Conservation (phyloP, 2,888 invertebrate species). For the Carpatolechia fugitivella region DNA sequence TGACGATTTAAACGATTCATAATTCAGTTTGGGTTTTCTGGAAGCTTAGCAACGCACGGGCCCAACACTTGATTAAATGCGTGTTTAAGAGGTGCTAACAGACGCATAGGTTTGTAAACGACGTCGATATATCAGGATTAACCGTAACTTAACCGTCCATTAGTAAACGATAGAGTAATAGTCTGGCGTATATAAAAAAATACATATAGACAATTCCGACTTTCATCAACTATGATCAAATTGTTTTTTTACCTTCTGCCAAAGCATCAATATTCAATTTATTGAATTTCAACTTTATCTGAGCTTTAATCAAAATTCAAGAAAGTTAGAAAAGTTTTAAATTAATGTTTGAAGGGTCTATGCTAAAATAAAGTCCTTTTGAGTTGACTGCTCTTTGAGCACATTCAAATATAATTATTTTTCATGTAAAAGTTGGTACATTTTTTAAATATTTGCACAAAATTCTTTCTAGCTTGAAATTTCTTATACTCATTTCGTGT, state of each 20-base stretch:
- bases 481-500: constrained; percentile 14
- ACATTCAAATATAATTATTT: too few relatives aligned
- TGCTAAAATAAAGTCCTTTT: too few relatives aligned
- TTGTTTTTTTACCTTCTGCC: too few relatives aligned
- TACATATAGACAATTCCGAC: too few relatives aligned
- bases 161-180: neutral
- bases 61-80: neutral
- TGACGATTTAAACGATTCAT: too few relatives aligned
- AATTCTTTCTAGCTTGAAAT: neutral
- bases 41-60: neutral
- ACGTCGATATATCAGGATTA: constrained; percentile 14
- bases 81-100: constrained; percentile 13
- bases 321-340: neutral
- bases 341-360: neutral
- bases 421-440: neutral
- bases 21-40: neutral
- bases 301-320: neutral
- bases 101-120: constrained; percentile 11
- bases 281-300: neutral
- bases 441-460: neutral
- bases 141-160: neutral
- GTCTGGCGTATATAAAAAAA: too few relatives aligned
- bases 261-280: neutral
- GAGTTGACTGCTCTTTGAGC: too few relatives aligned
- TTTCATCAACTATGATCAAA: too few relatives aligned